Evolutionary conservation across 2,113 vertebrate genomes (phyloP).

Genomic region (Sciurus niger): DNA sequence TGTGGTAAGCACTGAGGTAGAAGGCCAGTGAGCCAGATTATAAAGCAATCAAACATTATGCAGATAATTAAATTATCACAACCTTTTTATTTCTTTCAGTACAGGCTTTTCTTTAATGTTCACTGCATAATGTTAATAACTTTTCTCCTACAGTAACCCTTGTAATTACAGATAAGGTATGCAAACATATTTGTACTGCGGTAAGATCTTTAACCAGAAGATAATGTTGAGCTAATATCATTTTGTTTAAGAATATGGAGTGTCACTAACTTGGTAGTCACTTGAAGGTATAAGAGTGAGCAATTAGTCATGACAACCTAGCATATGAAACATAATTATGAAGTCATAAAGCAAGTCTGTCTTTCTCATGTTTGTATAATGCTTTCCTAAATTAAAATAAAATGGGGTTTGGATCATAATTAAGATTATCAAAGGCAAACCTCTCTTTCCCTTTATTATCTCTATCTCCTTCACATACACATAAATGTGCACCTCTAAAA

Average conservation of each 20-base stretch:
- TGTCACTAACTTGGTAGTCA: neutral
- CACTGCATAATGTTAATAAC: neutral
- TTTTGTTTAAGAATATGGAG: constrained; percentile 37
- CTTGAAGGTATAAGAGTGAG: constrained; percentile 50
- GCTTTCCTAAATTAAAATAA: constrained; percentile 61
- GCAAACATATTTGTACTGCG: constrained; percentile 18
- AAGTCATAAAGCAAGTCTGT: neutral
- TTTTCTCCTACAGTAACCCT: neutral
- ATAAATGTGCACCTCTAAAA: neutral
- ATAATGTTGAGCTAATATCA: constrained; percentile 22
- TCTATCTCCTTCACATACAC: neutral
- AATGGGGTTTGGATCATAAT: neutral
- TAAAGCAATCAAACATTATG: constrained; percentile 50
- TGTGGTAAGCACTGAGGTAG: neutral
- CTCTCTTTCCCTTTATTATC: neutral
- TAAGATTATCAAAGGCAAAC: neutral
- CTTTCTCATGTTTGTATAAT: constrained; percentile 58
- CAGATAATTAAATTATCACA: constrained; percentile 62
- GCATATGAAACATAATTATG: constrained; percentile 63
- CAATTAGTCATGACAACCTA: constrained; percentile 56
- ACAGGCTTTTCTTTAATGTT: neutral
- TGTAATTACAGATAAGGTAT: constrained; percentile 60
- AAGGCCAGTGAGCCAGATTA: constrained; percentile 25
- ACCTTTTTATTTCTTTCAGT: neutral
- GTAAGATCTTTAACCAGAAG: constrained; percentile 42